Conservation (phyloP, 2,888 invertebrate genomes). For the Ophonus ardosiacus region DNA sequence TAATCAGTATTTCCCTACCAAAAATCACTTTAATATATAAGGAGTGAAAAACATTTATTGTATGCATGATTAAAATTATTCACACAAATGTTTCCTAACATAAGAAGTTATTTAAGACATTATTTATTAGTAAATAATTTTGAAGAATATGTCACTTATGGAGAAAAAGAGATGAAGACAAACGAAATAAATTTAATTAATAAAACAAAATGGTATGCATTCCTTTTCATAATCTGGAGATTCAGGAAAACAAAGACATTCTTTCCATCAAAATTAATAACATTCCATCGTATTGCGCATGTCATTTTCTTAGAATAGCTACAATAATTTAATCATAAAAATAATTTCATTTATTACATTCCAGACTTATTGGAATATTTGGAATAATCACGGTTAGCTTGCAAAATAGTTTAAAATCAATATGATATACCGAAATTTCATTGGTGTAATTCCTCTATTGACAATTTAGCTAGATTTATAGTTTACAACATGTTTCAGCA, state of each 20-base stretch:
- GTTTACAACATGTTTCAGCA: too few relatives aligned
- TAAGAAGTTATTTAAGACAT: too few relatives aligned
- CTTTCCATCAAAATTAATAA: constrained; percentile 44
- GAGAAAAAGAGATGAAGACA: neutral
- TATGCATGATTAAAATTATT: too few relatives aligned
- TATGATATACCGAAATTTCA: neutral
- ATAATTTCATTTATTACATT: constrained; percentile 38
- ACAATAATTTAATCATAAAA: constrained; percentile 38
- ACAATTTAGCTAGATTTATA: too few relatives aligned
- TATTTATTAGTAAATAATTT: too few relatives aligned
- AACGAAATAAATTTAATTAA: constrained; percentile 28
- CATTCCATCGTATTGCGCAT: neutral
- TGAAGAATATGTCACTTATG: neutral
- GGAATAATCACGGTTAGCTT: neutral
- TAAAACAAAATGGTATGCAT: constrained; percentile 29
- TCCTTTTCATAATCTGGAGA: constrained; percentile 19
- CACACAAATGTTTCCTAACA: too few relatives aligned
- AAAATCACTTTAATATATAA: too few relatives aligned
- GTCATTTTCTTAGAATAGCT: constrained; percentile 27
- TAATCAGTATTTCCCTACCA: too few relatives aligned
- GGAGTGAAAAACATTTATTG: too few relatives aligned
- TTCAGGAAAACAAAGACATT: constrained; percentile 38
- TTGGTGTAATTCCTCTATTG: neutral
- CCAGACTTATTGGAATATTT: constrained; percentile 24
- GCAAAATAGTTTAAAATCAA: neutral